Evolutionary conservation across 2,113 vertebrate species (phyloP), one percentile per base, ranked within the genome.

Genomic region (Phocoena phocoena): DNA sequence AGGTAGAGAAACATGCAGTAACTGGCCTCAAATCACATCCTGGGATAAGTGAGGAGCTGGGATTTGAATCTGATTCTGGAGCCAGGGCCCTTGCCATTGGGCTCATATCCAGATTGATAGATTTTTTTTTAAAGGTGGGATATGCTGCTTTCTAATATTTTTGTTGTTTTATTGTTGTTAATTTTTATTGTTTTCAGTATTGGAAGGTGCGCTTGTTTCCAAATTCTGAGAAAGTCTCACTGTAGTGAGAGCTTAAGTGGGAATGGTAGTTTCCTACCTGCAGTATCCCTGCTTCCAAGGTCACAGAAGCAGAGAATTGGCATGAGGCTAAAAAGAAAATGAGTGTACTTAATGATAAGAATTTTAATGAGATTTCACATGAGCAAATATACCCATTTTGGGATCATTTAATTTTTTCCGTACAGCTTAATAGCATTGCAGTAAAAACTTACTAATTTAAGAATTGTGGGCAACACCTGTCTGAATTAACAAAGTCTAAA

Each of bases 311-410:
- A 94, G 67, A 90, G 84, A 91, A 70, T 77, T 94, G 73, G 47
- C 31, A 65, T 63, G 73, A 87, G 36, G 13, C 70, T 88, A 71
- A 91, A 83, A 94, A 91, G 84, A 96, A 94, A 94, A 97, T 94
- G 77, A 96, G 73, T 88, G 18, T 91, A n/a, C 20, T 91, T 94
- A 94, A 88, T 93, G 92, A 70, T 90, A 95, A 92, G 77, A 95
- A 95, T 86, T 95, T 91, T 96, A 95, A 96, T 97, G 93, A 97
- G 90, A 89, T 97, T 95, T 90, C 38, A 63, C 65, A 95, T 97
- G 41, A 93, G 82, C 85, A 97, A 95, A 97, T 95, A 80, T 80
- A 79, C 91, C 86, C 87, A 86, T 96, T 98, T 97, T 79, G 67
- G 55, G 10, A 86, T 94, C 25, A 93, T 86, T 97, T 94, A 85